These are phyloP conservation scores for Papilio helenus DNA, from an alignment of 1,140 invertebrate species.

Conservation along the genomic window DNA sequence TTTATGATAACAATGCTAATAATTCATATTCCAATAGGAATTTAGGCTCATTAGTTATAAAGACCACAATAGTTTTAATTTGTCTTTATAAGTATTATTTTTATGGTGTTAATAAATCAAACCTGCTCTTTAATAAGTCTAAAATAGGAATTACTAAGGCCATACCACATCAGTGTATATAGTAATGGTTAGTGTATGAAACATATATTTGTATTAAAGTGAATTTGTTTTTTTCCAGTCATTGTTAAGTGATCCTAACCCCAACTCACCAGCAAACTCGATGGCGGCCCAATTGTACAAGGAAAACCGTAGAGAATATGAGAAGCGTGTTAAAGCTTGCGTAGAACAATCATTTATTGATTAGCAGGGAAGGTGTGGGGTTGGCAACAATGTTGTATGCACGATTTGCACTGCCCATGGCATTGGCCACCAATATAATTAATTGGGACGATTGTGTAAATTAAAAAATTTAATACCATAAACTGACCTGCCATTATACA, in stretches of 20 bases:
- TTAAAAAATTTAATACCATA: slow-evolving; percentile 61
- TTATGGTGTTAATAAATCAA: neutral
- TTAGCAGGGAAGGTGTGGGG: slow-evolving; percentile 84
- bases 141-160: neutral
- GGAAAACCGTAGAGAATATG: slow-evolving; percentile 97
- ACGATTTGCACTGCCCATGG: slow-evolving; percentile 53
- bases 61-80: neutral
- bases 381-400: slow-evolving; percentile 55
- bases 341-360: slow-evolving; percentile 98
- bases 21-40: neutral
- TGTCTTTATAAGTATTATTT: neutral
- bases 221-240: slow-evolving; percentile 86
- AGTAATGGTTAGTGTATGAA: neutral
- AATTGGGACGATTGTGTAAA: slow-evolving; percentile 74
- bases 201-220: slow-evolving; percentile 15
- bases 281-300: slow-evolving; percentile 98
- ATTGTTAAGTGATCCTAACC: slow-evolving; percentile 97
- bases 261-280: slow-evolving; percentile 97
- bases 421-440: slow-evolving; percentile 64
- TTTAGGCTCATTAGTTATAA: neutral
- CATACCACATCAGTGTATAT: neutral
- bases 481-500: slow-evolving; percentile 49
- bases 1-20: neutral
- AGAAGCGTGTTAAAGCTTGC: slow-evolving; percentile 97
- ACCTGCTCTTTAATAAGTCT: neutral